Percentiles rank a stretch among this genome's conserved stretches.
phyloP scores from a whole-genome alignment of 2,113 vertebrate genomes.

The Apteryx mantelli region DNA sequence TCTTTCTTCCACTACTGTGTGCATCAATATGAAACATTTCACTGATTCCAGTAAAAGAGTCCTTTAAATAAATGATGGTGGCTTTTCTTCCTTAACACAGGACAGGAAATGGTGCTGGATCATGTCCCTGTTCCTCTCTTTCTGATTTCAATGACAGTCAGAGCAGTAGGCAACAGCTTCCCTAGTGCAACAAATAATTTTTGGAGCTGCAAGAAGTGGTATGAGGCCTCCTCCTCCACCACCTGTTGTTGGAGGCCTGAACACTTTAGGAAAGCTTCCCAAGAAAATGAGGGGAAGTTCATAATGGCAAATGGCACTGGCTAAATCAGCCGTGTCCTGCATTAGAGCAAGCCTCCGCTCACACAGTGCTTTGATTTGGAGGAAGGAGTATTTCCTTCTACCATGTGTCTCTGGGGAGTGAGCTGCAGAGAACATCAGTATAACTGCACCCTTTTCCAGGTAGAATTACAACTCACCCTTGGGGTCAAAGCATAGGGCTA shows the following conservation, averaged over 20 bases:
- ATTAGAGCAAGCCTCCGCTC: not conserved
- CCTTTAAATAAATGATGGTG: not conserved
- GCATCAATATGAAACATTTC: not conserved
- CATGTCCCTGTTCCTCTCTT: not conserved
- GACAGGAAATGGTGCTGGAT: not conserved
- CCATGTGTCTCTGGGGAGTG: not conserved
- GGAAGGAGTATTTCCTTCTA: not conserved
- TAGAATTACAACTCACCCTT: not conserved
- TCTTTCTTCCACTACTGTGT: not conserved
- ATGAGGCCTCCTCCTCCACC: not conserved
- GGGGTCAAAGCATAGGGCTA: not conserved
- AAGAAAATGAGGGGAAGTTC: not conserved
- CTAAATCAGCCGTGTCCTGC: not conserved
- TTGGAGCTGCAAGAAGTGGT: not conserved
- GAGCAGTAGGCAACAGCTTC: not conserved
- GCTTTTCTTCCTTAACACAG: not conserved
- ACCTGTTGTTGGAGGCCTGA: not conserved
- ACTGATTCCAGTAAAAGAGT: not conserved
- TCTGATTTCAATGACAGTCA: not conserved
- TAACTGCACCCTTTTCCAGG: not conserved
- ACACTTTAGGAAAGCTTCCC: not conserved
- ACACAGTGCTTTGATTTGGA: not conserved
- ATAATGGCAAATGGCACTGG: not conserved
- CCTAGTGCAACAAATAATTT: not conserved
- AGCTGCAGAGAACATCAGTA: not conserved